Conservation (phyloP, 2,113 vertebrate genomes). For the Taxidea taxus region DNA sequence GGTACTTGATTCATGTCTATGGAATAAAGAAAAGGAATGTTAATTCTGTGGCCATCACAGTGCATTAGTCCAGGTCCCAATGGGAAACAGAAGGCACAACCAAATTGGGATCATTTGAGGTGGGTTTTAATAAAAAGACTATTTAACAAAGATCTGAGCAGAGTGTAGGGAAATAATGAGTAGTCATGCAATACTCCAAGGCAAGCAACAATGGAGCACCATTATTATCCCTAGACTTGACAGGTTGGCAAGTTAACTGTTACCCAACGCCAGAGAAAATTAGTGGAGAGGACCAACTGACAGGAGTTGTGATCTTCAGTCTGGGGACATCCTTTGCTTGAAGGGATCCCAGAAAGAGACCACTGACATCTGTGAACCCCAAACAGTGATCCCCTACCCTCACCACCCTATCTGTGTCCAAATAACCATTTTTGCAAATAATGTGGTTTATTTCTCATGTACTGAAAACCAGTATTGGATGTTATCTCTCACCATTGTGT, state of each 20-base stretch:
- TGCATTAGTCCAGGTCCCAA: neutral
- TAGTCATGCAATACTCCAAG: neutral
- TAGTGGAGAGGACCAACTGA: neutral
- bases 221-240: neutral
- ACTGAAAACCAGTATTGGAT: neutral
- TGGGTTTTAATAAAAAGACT: neutral
- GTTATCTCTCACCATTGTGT: neutral
- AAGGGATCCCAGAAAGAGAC: neutral
- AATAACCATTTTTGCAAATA: neutral
- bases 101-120: neutral
- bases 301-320: neutral
- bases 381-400: neutral
- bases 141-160: neutral
- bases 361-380: neutral
- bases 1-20: neutral
- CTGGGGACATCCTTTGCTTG: neutral
- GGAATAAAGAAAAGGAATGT: neutral
- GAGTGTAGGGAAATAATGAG: neutral
- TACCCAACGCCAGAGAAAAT: neutral
- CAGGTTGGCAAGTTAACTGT: neutral
- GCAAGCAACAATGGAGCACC: neutral
- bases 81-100: neutral
- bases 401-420: neutral
- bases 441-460: neutral
- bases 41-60: neutral